Conservation (phyloP, 2,113 vertebrate species). For the Triplophysa siluroides region DNA sequence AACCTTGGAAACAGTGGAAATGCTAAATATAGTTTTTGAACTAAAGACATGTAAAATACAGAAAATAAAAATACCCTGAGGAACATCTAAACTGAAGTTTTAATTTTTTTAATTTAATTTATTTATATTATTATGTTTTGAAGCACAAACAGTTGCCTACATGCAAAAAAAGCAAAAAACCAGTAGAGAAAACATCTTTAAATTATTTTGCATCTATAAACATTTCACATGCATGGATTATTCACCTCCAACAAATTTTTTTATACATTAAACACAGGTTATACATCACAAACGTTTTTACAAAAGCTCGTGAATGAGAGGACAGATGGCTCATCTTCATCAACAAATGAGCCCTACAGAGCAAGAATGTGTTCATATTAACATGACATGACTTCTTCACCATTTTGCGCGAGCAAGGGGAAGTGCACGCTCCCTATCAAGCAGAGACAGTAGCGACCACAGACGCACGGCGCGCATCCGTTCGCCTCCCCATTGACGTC, state of each 20-base stretch:
- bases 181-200: not conserved
- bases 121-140: too few relatives aligned
- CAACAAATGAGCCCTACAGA: slow-evolving; percentile 23
- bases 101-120: too few relatives aligned
- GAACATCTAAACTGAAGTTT: too few relatives aligned
- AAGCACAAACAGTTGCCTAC: too few relatives aligned
- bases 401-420: slow-evolving; percentile 46
- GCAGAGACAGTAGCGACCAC: slow-evolving; percentile 60
- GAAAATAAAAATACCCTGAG: too few relatives aligned
- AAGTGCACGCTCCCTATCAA: slow-evolving; percentile 43
- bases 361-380: slow-evolving; percentile 14
- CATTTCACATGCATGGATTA: not conserved
- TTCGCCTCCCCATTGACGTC: slow-evolving; percentile 84
- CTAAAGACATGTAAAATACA: too few relatives aligned
- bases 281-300: not conserved
- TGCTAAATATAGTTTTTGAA: too few relatives aligned
- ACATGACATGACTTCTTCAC: slow-evolving; percentile 40
- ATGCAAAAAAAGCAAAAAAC: too few relatives aligned
- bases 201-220: not conserved
- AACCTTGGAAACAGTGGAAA: too few relatives aligned
- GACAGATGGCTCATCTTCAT: slow-evolving; percentile 14
- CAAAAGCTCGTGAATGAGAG: not conserved
- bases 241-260: not conserved
- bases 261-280: not conserved
- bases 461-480: slow-evolving; percentile 77